Evolutionary conservation across 2,797 vertebrate genomes (phyloP).

Genomic region (Kryptopterus vitreolus): DNA sequence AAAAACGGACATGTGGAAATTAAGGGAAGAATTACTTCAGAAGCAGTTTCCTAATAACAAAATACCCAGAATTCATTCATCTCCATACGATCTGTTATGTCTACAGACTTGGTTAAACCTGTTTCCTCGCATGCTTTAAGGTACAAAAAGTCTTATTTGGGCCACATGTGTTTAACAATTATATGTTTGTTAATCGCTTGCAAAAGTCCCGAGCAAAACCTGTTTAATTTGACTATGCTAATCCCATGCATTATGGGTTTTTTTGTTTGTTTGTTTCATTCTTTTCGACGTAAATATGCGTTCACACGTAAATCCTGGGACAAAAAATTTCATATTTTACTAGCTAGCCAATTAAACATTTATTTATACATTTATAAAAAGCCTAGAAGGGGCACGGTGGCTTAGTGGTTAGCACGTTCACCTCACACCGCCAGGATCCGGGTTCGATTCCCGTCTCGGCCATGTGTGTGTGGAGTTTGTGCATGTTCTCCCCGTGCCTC

Average conservation of each 20-base stretch:
- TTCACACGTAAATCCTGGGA: too few species aligned
- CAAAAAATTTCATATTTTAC: not conserved
- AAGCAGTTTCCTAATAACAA: not conserved
- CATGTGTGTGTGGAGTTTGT: too few species aligned
- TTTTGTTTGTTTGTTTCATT: not conserved
- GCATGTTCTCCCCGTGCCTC: too few species aligned
- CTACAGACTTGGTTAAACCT: not conserved
- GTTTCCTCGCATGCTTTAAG: too few species aligned
- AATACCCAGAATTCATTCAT: not conserved
- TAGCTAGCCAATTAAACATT: not conserved
- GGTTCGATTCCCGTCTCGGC: too few species aligned
- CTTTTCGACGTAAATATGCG: too few species aligned
- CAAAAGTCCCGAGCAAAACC: not conserved
- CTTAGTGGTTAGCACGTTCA: too few species aligned
- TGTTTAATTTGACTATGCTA: not conserved
- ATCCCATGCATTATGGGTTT: not conserved
- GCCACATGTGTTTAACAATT: not conserved
- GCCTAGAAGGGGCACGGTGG: too few species aligned
- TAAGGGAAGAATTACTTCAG: not conserved
- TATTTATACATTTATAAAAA: not conserved
- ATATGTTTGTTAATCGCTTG: not conserved
- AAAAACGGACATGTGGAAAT: not conserved
- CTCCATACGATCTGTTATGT: not conserved
- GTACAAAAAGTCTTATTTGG: too few species aligned
- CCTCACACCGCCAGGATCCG: too few species aligned